A percentile compares a stretch with the other conserved stretches of the same genome.
phyloP scores from a whole-genome alignment of 2,797 vertebrate genomes.

The Moxostoma hubbsi region DNA sequence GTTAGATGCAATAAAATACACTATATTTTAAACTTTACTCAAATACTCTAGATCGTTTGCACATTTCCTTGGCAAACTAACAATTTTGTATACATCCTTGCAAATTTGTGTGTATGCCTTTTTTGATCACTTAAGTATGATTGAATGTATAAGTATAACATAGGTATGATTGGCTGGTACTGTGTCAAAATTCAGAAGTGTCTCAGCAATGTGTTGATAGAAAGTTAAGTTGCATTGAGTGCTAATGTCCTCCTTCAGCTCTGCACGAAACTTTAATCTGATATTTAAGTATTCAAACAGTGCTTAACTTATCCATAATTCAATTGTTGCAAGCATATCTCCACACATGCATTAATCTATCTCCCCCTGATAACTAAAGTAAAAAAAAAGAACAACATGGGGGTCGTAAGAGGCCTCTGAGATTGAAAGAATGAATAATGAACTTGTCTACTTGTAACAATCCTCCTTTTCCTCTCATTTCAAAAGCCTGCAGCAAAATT shows the following conservation, averaged over 20 bases:
- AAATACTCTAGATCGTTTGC: background rate
- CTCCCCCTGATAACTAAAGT: conserved; percentile 5
- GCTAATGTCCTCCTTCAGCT: background rate
- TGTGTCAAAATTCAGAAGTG: background rate
- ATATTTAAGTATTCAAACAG: background rate
- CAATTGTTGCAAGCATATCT: background rate
- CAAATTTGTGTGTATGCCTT: background rate
- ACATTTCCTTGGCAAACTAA: no score
- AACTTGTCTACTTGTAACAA: conserved; percentile 21
- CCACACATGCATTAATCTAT: conserved; percentile 1
- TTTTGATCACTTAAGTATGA: background rate
- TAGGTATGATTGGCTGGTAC: no score
- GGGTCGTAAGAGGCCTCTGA: background rate
- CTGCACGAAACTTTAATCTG: background rate
- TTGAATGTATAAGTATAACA: no score
- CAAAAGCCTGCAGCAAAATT: background rate
- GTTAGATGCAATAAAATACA: background rate
- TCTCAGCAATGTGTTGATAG: background rate
- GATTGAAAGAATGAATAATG: conserved; percentile 34
- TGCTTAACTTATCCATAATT: background rate
- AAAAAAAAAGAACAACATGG: background rate
- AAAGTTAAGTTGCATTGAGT: no score
- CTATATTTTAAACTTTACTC: background rate
- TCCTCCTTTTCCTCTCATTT: background rate
- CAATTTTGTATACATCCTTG: no score